Conservation (phyloP, 1,140 invertebrate genomes). For the Drosophila melanogaster region DNA sequence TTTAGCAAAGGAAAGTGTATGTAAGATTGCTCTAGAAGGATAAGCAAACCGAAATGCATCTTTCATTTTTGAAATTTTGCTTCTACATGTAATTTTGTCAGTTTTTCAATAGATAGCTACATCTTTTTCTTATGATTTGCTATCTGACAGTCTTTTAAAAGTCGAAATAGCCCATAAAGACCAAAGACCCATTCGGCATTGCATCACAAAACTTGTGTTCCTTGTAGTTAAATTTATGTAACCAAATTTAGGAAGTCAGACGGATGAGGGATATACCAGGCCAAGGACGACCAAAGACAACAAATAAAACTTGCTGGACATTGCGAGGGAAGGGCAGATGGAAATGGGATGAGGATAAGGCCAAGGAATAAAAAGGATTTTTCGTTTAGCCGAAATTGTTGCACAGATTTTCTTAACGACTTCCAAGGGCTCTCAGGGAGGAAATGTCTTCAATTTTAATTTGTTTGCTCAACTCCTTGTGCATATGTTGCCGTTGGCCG, state of each 20-base stretch:
- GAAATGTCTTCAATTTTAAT: slow-evolving; percentile 68
- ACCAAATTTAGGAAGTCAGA: slow-evolving; percentile 21
- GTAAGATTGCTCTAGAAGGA: background rate
- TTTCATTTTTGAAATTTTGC: background rate
- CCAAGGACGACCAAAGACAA: slow-evolving; percentile 2
- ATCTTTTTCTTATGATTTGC: no score
- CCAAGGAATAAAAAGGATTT: slow-evolving; percentile 46
- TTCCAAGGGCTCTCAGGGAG: slow-evolving; percentile 36
- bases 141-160: background rate
- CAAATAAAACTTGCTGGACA: slow-evolving; percentile 8
- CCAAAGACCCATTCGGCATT: slow-evolving; percentile 8
- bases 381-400: slow-evolving; percentile 51
- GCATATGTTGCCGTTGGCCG: slow-evolving; percentile 59
- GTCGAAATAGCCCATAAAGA: background rate
- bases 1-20: slow-evolving; percentile 7
- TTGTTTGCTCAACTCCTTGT: slow-evolving; percentile 68
- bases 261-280: slow-evolving; percentile 24
- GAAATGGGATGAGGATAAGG: slow-evolving; percentile 29
- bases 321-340: background rate
- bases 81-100: no score
- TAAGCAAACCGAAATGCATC: no score
- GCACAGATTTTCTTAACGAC: slow-evolving; percentile 81
- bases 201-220: slow-evolving; percentile 30
- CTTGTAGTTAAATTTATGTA: slow-evolving; percentile 43
- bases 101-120: no score